Base-by-base conservation (phyloP, 1,140 invertebrate species). In the Drosophila leontia region DNA sequence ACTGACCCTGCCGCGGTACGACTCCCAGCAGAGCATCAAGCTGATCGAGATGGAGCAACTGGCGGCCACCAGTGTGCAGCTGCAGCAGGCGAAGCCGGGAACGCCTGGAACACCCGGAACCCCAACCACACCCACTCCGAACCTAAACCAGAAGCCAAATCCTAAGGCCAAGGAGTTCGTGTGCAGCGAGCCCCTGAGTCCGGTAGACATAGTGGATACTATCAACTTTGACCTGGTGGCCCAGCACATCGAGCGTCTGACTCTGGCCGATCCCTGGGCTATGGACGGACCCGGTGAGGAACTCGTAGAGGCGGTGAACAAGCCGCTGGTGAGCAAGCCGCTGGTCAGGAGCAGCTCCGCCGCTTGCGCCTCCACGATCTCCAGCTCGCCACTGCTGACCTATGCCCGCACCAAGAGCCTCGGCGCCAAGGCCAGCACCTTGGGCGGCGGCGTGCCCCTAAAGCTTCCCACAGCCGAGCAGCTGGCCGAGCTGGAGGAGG, bases 321-420 rank as follows among this genome's bases (percentile, higher is more conserved):
- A 83, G 51, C 84, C 91, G 5, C 51, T 92, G 68, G 82, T 92
- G 48, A 78, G 69, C 41, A 91, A 92, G 51, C 84, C 87, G 0
- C 63, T 91, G 63, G 80, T 82, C 7, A 81, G 91, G n/a, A 92
- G 81, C 57, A 79, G 70, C 17, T 91, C 90, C 4, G 90, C 90
- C 11, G 85, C 82, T 3, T 77, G 82, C 26, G 79, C 90, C 55
- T 48, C 63, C 35, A 79, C 77, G 17, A 63, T 42, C 29, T 74
- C 74, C 26, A 72, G 60, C 7, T 79, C 87, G 0, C 87, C 84
- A 4, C 64, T 91, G 44, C 74, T 84, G 9, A 90, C 88, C 7
- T 92, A 92, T 59, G 88, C 91, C 13, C 91, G 91, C 9, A 90
- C 80, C 34, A 92, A 92, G 69, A 84, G 82, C 13, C 64, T 90